Conservation (phyloP, 2,113 vertebrate species). For the Equus przewalskii region DNA sequence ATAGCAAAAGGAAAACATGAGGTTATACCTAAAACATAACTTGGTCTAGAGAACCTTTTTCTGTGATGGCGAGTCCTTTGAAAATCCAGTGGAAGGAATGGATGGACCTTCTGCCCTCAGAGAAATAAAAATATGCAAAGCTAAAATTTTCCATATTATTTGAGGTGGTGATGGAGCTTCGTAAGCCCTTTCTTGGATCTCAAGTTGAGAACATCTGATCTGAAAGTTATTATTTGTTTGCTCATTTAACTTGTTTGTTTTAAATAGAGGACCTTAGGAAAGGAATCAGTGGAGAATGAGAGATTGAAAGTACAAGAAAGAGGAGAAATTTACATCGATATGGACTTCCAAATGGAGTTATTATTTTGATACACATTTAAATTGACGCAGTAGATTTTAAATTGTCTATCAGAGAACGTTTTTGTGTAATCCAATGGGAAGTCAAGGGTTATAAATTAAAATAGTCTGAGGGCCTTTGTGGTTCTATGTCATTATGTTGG, state of each 20-base stretch:
- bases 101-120: neutral
- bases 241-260: neutral
- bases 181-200: neutral
- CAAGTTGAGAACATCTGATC: neutral
- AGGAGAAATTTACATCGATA: neutral
- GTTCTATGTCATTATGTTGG: neutral
- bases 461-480: neutral
- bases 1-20: neutral
- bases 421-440: neutral
- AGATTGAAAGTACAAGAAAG: neutral
- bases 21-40: neutral
- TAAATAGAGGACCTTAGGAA: neutral
- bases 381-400: neutral
- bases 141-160: neutral
- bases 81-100: neutral
- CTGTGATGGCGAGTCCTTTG: neutral
- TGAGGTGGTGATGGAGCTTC: neutral
- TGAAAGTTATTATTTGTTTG: neutral
- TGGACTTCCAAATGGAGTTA: constrained; percentile 11
- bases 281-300: neutral
- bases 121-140: neutral
- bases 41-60: neutral
- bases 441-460: constrained; percentile 31
- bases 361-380: constrained; percentile 39
- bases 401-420: neutral